Conservation (phyloP, 2,797 vertebrate species). For the Chiloscyllium punctatum region DNA sequence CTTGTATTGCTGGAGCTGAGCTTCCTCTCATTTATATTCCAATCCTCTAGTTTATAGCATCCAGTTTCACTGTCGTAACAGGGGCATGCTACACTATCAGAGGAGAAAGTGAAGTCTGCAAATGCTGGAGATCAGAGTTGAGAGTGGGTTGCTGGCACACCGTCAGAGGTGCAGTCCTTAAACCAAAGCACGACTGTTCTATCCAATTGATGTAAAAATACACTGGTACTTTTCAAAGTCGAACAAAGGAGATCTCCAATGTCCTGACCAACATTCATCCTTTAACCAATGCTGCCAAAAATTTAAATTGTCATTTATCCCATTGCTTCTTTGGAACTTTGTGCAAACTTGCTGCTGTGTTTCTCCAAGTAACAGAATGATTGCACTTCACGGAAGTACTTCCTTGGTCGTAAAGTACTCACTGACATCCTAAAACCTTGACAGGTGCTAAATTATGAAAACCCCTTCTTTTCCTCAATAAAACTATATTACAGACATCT, state of each 20-base stretch:
- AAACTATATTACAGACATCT: background rate
- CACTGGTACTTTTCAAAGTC: background rate
- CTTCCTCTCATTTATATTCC: background rate
- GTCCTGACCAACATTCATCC: background rate
- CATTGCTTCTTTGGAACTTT: background rate
- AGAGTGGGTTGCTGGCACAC: background rate
- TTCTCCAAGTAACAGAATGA: background rate
- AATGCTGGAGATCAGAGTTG: no score
- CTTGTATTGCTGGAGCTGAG: background rate
- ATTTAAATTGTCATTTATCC: background rate
- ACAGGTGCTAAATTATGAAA: background rate
- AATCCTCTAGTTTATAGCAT: background rate
- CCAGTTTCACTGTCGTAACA: background rate
- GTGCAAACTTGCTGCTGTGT: background rate
- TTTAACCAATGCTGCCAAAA: background rate
- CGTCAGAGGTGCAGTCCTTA: background rate
- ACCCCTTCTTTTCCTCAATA: background rate
- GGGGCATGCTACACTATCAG: background rate
- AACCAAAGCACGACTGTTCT: background rate
- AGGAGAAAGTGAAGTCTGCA: no score
- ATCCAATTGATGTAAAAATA: background rate
- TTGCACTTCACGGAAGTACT: background rate
- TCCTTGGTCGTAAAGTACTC: background rate
- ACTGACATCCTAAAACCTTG: background rate
- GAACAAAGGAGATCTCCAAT: background rate